Percentiles rank a stretch among this genome's conserved stretches.
Evolutionary conservation across 2,888 invertebrate genomes (phyloP).

Genomic region (Thecocarcelia acutangulata): DNA sequence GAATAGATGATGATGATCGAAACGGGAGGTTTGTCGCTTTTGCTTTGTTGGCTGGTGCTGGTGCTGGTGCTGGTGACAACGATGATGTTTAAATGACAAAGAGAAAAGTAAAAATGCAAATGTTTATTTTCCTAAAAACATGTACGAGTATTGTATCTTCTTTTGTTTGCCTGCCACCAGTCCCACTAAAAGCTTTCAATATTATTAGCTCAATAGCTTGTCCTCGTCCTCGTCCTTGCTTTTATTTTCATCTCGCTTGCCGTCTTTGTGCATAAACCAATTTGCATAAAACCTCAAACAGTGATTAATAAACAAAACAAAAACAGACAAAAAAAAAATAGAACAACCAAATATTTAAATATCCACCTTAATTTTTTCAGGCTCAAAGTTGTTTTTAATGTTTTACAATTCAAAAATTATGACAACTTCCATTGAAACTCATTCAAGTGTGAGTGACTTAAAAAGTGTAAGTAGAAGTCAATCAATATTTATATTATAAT

Average conservation of each 20-base stretch:
- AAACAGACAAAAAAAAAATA: background rate
- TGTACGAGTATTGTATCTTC: conserved; percentile 19
- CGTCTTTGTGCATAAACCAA: conserved; percentile 21
- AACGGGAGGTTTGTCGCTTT: conserved; percentile 27
- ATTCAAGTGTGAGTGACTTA: conserved; percentile 48
- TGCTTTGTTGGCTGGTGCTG: conserved; percentile 16
- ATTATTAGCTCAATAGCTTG: conserved; percentile 43
- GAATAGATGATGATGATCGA: no score
- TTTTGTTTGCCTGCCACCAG: conserved; percentile 32
- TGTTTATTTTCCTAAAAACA: conserved; percentile 14
- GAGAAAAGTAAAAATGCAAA: conserved; percentile 47
- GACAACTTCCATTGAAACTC: conserved; percentile 53
- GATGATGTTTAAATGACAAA: conserved; percentile 41
- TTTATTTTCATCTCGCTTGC: background rate
- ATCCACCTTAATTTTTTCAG: conserved; percentile 4
- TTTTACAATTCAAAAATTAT: conserved; percentile 42
- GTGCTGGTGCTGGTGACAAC: conserved; percentile 30
- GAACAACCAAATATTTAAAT: background rate
- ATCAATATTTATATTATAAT: conserved; percentile 28
- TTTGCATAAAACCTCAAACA: conserved; percentile 59
- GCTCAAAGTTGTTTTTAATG: conserved; percentile 12
- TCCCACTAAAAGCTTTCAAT: conserved; percentile 58
- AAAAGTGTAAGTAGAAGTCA: conserved; percentile 27
- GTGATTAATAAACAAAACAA: conserved; percentile 33
- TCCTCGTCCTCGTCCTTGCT: background rate